Conservation (phyloP, 2,888 invertebrate species). For the Cantharis flavilabris region DNA sequence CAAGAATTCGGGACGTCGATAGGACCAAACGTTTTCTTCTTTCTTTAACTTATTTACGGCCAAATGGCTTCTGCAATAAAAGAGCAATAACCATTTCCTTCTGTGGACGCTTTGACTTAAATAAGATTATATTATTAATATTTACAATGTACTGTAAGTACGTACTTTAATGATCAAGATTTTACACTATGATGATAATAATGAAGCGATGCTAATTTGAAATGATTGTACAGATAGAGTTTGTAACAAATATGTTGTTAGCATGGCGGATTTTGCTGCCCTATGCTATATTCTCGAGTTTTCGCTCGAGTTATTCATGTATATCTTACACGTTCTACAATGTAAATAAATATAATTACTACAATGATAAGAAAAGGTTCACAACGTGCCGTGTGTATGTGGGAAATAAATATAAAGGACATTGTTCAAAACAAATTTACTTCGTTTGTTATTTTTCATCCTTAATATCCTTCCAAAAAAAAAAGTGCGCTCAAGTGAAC, state of each 20-base stretch:
- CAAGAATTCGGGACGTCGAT: conserved; percentile 1
- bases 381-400: conserved; percentile 91
- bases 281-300: conserved; percentile 42
- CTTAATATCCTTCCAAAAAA: background rate
- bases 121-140: conserved; percentile 55
- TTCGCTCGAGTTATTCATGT: conserved; percentile 67
- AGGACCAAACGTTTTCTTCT: conserved; percentile 9
- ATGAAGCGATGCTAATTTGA: conserved; percentile 52
- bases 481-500: background rate
- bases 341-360: conserved; percentile 77
- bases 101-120: conserved; percentile 60
- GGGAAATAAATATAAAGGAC: conserved; percentile 82
- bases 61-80: conserved; percentile 62
- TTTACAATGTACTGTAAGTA: conserved; percentile 56
- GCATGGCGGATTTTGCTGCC: conserved; percentile 39
- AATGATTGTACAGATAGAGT: conserved; percentile 58
- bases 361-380: conserved; percentile 85
- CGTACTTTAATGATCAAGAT: conserved; percentile 58
- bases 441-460: conserved; percentile 48
- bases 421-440: conserved; percentile 76
- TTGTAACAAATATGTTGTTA: conserved; percentile 57
- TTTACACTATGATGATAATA: conserved; percentile 58
- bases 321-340: conserved; percentile 72
- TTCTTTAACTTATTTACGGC: conserved; percentile 67
- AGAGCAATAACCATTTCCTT: conserved; percentile 62